phyloP scores from a whole-genome alignment of 2,797 vertebrate species.

The Aeoliscus strigatus region DNA sequence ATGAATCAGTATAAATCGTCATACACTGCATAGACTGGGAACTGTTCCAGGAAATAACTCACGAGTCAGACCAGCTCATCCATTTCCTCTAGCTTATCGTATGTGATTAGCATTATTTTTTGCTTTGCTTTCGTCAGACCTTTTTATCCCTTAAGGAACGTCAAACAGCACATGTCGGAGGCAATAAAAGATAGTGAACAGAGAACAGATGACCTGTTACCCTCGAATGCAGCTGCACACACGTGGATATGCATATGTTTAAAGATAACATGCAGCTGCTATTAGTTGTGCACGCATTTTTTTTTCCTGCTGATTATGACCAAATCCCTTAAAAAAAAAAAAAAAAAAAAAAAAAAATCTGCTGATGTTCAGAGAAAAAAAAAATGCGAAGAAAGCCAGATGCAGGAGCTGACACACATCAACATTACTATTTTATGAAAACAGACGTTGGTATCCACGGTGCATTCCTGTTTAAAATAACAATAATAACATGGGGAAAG shows the following conservation, averaged over 20 bases:
- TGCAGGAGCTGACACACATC: constrained; percentile 39
- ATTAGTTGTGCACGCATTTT: constrained; percentile 16
- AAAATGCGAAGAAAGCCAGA: constrained; percentile 37
- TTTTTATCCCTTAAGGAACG: no score
- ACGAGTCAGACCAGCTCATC: no score
- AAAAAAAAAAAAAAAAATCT: constrained; percentile 26
- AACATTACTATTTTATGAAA: constrained; percentile 48
- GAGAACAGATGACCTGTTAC: no score
- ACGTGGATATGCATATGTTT: neutral
- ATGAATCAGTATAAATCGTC: no score
- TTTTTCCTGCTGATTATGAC: constrained; percentile 14
- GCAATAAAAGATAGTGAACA: no score
- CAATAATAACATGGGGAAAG: no score
- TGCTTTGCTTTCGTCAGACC: no score
- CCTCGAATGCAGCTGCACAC: constrained; percentile 4
- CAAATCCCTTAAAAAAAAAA: constrained; percentile 15
- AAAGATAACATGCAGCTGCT: constrained; percentile 1
- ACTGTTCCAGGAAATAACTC: no score
- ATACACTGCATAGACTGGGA: no score
- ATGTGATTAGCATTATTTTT: no score
- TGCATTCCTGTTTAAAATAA: constrained; percentile 37
- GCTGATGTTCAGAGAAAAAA: constrained; percentile 4
- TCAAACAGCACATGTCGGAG: no score
- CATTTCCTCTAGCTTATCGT: no score
- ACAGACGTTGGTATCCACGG: constrained; percentile 54